Evolutionary conservation across 2,113 vertebrate species (phyloP), one percentile per base, ranked within the genome.

Genomic region (Micronycteris hirsuta): DNA sequence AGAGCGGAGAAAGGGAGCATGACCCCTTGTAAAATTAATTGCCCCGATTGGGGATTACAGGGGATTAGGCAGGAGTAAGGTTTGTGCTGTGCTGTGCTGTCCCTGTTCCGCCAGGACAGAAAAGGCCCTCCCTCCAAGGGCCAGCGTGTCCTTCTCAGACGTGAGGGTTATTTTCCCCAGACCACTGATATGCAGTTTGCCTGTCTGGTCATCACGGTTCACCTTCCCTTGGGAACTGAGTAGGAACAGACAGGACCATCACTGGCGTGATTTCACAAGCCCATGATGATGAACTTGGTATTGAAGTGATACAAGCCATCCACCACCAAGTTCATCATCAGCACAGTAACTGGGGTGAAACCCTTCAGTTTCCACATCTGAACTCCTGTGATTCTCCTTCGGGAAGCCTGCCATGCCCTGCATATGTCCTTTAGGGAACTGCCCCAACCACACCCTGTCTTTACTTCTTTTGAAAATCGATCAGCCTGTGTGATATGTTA

Each of bases 1-100:
- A 86, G 38, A 5, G 58, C 92, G 80, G 41, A 77, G 85, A 52
- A 70, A 93, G 54, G 56, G 70, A 89, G 56, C 61, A 4, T 49
- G 84, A 58, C 61, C 67, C 33, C 41, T 76, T 81, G 17, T 61
- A 74, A 88, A 93, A 58, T 93, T 73, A 90, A 76, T 88, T 54
- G 63, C 78, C 84, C 88, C 83, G 80, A 1, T 3, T 89, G 88
- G 63, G 88, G 49, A 86, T 93, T 86, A 49, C 43, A 31, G 47
- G 28, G 47, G 68, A 45, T 81, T 74, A 89, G 81, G 58, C 31
- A 15, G 33, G 8, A 76, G 63, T 12, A 12, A 61, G 7, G 36
- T n/a, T 31, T 49, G 7, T 0, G 33, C 20, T 56, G 20, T 54
- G 65, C 16, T 49, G 1, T 36, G 43, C 9, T 28, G 8, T 36